Conservation (phyloP, 2,797 vertebrate species). For the Xyrichtys novacula region DNA sequence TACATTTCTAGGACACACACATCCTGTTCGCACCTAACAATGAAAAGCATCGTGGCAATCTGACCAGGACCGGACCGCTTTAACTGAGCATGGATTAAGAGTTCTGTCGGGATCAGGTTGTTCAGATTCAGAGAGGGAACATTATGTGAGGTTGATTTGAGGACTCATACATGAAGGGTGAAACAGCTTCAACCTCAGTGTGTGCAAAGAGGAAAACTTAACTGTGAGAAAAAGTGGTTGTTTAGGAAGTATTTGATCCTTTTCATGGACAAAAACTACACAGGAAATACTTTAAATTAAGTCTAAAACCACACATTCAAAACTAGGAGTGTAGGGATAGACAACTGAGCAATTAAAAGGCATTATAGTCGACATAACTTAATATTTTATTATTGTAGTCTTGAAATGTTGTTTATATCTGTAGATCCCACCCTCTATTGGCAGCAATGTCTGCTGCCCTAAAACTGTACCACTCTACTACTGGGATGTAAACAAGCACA, state of each 20-base stretch:
- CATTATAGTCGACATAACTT: too few relatives aligned
- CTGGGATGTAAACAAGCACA: too few relatives aligned
- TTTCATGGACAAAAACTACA: neutral
- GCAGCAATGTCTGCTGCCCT: too few relatives aligned
- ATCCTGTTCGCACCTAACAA: slow-evolving; percentile 53
- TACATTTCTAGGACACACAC: slow-evolving; percentile 55
- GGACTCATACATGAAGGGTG: slow-evolving; percentile 11
- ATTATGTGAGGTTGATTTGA: neutral
- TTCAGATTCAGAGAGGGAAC: neutral
- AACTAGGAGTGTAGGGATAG: neutral
- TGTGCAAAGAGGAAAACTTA: neutral
- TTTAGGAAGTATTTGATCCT: neutral
- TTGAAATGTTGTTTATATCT: too few relatives aligned
- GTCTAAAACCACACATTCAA: neutral
- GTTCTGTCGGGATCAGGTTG: neutral
- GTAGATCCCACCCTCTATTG: too few relatives aligned
- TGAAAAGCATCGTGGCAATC: slow-evolving; percentile 42
- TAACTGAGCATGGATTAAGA: neutral
- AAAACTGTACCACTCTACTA: too few relatives aligned
- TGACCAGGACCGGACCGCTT: slow-evolving; percentile 20
- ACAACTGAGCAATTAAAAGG: too few relatives aligned
- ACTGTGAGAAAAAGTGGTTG: too few relatives aligned
- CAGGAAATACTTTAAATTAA: neutral
- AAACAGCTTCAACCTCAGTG: slow-evolving; percentile 11
- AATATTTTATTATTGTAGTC: too few relatives aligned